These are phyloP conservation scores for Saguinus midas DNA, from an alignment of 2,113 vertebrate genomes.

Conservation along the genomic window DNA sequence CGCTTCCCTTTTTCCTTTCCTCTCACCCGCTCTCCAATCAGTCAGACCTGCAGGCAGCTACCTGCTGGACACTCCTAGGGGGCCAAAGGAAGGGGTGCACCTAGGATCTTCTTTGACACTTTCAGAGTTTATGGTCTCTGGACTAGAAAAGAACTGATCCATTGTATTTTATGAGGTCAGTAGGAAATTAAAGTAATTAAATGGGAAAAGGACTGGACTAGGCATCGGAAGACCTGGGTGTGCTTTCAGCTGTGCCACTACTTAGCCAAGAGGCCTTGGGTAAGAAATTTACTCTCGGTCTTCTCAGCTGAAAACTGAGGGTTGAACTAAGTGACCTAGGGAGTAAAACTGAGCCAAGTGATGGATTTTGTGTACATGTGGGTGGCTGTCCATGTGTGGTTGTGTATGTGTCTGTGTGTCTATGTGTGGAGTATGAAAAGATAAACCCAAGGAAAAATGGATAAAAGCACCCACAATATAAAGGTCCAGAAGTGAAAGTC, in stretches of 20 bases:
- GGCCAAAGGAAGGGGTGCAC: background rate
- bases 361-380: background rate
- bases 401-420: background rate
- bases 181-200: constrained; percentile 56
- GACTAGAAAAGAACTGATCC: background rate
- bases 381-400: background rate
- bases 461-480: background rate
- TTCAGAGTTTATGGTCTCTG: constrained; percentile 9
- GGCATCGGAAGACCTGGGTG: background rate
- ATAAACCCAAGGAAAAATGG: background rate
- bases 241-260: background rate
- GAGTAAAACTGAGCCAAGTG: background rate
- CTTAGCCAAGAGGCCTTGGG: background rate
- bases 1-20: background rate
- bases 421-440: background rate
- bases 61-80: background rate
- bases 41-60: background rate
- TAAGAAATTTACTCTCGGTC: background rate
- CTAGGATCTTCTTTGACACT: background rate
- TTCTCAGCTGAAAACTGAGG: background rate
- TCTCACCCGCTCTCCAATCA: rapidly evolving
- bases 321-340: background rate
- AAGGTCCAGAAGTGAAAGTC: background rate
- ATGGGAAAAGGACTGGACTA: background rate
- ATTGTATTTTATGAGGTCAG: constrained; percentile 55